phyloP scores from a whole-genome alignment of 2,888 invertebrate species.

The Sinelater perroti region DNA sequence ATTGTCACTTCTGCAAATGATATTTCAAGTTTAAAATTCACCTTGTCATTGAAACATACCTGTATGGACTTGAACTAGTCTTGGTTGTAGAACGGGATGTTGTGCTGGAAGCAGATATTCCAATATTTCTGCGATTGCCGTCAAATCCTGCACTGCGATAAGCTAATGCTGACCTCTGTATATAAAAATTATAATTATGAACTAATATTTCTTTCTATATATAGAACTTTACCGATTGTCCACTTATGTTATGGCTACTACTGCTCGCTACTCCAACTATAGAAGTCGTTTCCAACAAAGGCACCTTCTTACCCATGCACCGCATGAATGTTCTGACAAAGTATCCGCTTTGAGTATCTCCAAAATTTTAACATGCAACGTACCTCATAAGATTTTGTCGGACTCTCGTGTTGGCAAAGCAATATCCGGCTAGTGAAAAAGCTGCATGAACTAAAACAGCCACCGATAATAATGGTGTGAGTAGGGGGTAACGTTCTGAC shows the following conservation, averaged over 20 bases:
- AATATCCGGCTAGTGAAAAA: constrained; percentile 86
- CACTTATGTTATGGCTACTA: constrained; percentile 80
- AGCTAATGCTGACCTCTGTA: constrained; percentile 79
- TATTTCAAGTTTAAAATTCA: too few species aligned
- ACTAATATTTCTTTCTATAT: constrained; percentile 43
- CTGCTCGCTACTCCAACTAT: constrained; percentile 71
- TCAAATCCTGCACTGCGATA: constrained; percentile 76
- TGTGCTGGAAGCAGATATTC: constrained; percentile 94
- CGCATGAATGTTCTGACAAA: constrained; percentile 71
- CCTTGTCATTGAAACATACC: constrained; percentile 61
- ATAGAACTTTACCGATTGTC: constrained; percentile 67
- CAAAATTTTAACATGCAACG: constrained; percentile 42
- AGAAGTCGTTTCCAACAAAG: constrained; percentile 78
- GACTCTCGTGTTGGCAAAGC: constrained; percentile 86
- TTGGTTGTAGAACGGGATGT: constrained; percentile 94
- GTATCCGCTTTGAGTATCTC: constrained; percentile 48
- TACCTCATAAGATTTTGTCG: constrained; percentile 74
- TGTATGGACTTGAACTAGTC: constrained; percentile 92
- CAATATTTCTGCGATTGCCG: constrained; percentile 78
- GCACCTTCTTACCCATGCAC: constrained; percentile 84
- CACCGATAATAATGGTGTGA: constrained; percentile 81
- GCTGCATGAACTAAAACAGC: constrained; percentile 82
- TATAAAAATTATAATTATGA: not conserved
- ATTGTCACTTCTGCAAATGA: constrained; percentile 74
- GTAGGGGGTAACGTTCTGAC: constrained; percentile 74